Base-by-base conservation (phyloP, 2,797 vertebrate genomes). In the Eospalax fontanierii region DNA sequence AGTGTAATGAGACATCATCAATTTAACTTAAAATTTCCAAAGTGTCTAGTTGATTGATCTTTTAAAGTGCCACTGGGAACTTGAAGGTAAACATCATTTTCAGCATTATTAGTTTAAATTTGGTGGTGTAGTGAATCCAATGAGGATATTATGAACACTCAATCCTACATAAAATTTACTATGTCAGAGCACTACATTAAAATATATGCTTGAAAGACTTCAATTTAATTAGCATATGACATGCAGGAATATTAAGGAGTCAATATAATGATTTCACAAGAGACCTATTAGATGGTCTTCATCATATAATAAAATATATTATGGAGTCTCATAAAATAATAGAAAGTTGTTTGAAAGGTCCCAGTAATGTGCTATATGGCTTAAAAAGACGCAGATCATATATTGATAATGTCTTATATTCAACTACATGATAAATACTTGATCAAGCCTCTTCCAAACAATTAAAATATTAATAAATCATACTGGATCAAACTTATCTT, bases 11-110 rank as follows among this genome's bases (percentile, higher is more conserved):
- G 83, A 93, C 89, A 91, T 85, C 85, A 94, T 84, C 2, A 54
- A 95, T 97, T 95, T 85, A 61, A 57, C 96, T 97, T 94, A 95
- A 94, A 96, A 93, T 95, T 96, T 97, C 92, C 90, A 68, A 76
- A 28, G 21, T 94, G 75, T 59, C 94, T 97, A 83, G 50, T 86
- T 96, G 95, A 97, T 97, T 96, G 94, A 97, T 97, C 91, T 97
- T 97, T 93, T 93, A 93, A 95, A 93, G 65, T 97, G 24, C 92
- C 46, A 65, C 26, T 46, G 91, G 94, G 90, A 89, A 94, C 79
- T 73, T 59, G 68, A 80, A 11, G 0, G 81, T 61, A 93, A 96
- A 96, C 88, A 93, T 68, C 61, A 40, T 83, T 65, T 75, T 59
- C 38, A 92, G 75, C 61, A 75, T 92, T 87, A 28, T 76, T 71